phyloP scores from a whole-genome alignment of 2,113 vertebrate species.

The Chloebia gouldiae region DNA sequence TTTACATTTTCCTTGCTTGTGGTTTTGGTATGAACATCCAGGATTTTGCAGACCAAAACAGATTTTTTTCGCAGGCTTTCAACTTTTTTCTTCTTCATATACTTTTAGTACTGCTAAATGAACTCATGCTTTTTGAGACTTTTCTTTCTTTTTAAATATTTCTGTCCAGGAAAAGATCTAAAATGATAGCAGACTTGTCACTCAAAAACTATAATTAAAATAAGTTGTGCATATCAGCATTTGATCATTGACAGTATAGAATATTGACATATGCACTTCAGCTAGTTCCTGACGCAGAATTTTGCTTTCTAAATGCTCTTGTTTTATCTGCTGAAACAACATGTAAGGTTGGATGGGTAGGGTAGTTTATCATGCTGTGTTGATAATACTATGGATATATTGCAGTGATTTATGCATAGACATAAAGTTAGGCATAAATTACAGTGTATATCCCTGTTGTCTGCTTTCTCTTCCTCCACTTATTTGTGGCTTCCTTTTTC shows the following conservation, averaged over 20 bases:
- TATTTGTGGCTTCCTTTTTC: not conserved
- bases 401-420: not conserved
- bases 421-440: not conserved
- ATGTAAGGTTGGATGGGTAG: not conserved
- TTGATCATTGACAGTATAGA: not conserved
- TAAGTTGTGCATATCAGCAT: not conserved
- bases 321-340: not conserved
- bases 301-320: not conserved
- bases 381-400: not conserved
- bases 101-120: not conserved
- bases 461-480: not conserved
- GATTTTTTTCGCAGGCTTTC: not conserved
- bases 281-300: not conserved
- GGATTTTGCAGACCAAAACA: not conserved
- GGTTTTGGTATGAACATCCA: not conserved
- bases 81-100: not conserved
- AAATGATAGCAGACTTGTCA: not conserved
- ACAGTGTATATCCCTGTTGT: not conserved
- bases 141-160: not conserved
- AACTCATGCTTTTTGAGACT: not conserved
- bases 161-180: not conserved
- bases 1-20: not conserved
- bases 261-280: not conserved
- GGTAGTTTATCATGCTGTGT: rapidly evolving
- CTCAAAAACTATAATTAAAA: not conserved